phyloP scores from a whole-genome alignment of 2,888 invertebrate species.

The Octonoba sinensis region DNA sequence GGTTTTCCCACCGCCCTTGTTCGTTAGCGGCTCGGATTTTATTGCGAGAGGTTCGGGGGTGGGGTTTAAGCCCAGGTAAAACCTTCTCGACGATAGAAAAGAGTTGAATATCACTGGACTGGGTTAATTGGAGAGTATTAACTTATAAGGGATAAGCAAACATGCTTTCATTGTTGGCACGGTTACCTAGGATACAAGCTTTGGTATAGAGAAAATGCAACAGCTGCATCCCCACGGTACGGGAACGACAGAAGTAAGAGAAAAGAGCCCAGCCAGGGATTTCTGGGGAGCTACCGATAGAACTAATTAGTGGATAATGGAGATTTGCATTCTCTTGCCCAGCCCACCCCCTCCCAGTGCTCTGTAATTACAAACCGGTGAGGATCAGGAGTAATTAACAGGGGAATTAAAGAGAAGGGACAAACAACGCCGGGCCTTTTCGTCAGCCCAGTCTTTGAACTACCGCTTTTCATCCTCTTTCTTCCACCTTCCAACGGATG shows the following conservation, averaged over 20 bases:
- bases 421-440: constrained; percentile 60
- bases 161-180: constrained; percentile 60
- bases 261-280: constrained; percentile 40
- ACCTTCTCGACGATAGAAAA: constrained; percentile 49
- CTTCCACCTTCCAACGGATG: constrained; percentile 32
- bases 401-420: constrained; percentile 64
- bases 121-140: constrained; percentile 64
- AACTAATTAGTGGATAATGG: constrained; percentile 65
- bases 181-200: constrained; percentile 56
- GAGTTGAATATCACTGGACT: constrained; percentile 56
- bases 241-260: constrained; percentile 58
- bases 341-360: constrained; percentile 37
- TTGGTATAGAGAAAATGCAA: constrained; percentile 60
- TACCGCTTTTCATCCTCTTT: constrained; percentile 53
- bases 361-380: constrained; percentile 64
- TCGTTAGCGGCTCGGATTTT: constrained; percentile 48
- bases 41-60: constrained; percentile 14
- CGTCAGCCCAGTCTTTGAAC: constrained; percentile 63
- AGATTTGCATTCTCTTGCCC: constrained; percentile 63
- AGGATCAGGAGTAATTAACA: constrained; percentile 64
- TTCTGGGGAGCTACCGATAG: constrained; percentile 60
- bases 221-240: constrained; percentile 55
- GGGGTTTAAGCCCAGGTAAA: constrained; percentile 56
- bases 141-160: constrained; percentile 64
- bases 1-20: constrained; percentile 49